Percentiles rank a stretch among this genome's conserved stretches.
phyloP scores from a whole-genome alignment of 37 sponge, comb jelly and placozoan genomes.

The Chondrilla cf. caribensis region DNA sequence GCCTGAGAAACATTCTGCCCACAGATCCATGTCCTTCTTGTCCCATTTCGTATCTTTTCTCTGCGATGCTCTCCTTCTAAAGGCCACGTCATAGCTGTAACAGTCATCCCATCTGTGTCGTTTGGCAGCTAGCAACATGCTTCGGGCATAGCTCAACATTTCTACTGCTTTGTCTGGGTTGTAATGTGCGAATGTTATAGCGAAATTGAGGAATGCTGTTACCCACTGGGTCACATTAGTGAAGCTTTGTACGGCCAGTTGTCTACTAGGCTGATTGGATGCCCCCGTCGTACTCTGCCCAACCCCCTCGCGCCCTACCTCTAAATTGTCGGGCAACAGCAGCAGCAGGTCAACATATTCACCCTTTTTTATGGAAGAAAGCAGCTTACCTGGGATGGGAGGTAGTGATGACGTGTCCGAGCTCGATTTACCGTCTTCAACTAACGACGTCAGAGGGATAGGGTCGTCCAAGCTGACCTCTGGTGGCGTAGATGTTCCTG shows the following conservation, averaged over 20 bases:
- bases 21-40: too few species aligned
- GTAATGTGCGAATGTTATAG: too few species aligned
- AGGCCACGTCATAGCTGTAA: not conserved
- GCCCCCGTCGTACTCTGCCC: too few species aligned
- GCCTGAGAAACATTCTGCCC: too few species aligned
- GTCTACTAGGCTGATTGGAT: constrained; percentile 29
- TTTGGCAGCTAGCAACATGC: not conserved
- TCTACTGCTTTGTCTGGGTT: too few species aligned
- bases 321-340: not conserved
- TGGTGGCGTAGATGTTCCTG: too few species aligned
- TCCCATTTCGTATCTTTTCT: too few species aligned
- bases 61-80: not conserved
- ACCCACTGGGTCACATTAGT: not conserved
- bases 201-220: too few species aligned
- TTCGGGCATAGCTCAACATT: constrained; percentile 6
- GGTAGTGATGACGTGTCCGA: not conserved
- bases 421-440: too few species aligned
- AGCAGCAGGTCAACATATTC: not conserved
- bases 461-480: too few species aligned
- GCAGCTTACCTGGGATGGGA: not conserved
- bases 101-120: not conserved
- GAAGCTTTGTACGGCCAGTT: constrained; percentile 27
- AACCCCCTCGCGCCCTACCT: too few species aligned
- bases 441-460: too few species aligned
- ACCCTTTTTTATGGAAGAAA: not conserved